These are phyloP conservation scores for Hermaeophaga mercurialis DNA, from an alignment of 2,888 invertebrate species.

Conservation along the genomic window DNA sequence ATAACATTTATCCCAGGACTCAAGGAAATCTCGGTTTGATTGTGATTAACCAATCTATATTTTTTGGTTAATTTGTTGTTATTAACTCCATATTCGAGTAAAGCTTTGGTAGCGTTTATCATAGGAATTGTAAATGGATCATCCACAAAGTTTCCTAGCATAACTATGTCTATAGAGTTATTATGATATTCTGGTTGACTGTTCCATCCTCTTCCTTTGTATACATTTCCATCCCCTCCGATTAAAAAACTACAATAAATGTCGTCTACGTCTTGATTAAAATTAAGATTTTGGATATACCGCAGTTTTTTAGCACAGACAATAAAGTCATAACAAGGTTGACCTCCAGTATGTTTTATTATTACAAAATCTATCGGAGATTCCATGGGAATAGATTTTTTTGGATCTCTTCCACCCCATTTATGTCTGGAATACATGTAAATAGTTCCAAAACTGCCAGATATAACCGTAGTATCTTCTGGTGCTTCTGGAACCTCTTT, in stretches of 20 bases:
- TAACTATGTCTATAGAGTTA: constrained; percentile 36
- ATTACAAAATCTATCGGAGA: constrained; percentile 48
- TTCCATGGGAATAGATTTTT: neutral
- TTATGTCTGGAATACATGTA: neutral
- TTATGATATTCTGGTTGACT: constrained; percentile 45
- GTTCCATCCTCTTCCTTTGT: constrained; percentile 64
- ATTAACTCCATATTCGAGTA: constrained; percentile 57
- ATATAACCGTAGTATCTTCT: neutral
- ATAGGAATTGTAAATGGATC: constrained; percentile 51
- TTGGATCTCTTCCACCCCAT: constrained; percentile 3
- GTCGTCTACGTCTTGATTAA: constrained; percentile 52
- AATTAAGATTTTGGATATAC: constrained; percentile 56
- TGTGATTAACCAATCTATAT: constrained; percentile 61
- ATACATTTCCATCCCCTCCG: constrained; percentile 79
- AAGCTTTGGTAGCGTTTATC: constrained; percentile 55
- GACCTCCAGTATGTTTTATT: constrained; percentile 61
- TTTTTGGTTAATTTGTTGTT: constrained; percentile 54
- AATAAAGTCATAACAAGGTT: constrained; percentile 55
- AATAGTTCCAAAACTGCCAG: neutral
- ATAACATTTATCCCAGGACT: constrained; percentile 62
- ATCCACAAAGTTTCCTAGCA: constrained; percentile 35
- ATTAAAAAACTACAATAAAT: constrained; percentile 59
- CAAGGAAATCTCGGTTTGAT: constrained; percentile 57
- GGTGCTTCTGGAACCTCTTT: neutral
- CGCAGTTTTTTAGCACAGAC: constrained; percentile 60